Conservation (phyloP, 2,113 vertebrate species). For the Garra rufa region DNA sequence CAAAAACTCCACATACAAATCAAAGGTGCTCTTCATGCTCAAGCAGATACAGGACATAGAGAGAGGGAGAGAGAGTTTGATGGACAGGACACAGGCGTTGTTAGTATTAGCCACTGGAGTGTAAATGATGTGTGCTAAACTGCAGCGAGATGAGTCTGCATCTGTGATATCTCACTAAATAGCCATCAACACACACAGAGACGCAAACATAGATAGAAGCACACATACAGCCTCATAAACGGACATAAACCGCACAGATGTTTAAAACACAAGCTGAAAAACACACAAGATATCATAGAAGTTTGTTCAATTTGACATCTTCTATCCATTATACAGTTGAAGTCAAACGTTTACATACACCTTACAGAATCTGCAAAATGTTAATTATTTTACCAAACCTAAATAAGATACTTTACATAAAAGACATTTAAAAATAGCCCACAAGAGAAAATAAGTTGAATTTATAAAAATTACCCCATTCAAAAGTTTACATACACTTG, state of each 20-base stretch:
- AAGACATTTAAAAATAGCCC: too few species aligned
- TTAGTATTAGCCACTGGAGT: constrained; percentile 42
- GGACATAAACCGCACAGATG: background rate
- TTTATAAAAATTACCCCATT: too few species aligned
- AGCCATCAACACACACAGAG: constrained; percentile 23
- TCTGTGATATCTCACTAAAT: constrained; percentile 42
- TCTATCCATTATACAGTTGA: background rate
- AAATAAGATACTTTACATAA: too few species aligned
- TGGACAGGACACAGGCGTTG: constrained; percentile 26
- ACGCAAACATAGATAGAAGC: background rate
- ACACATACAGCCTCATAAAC: constrained; percentile 16
- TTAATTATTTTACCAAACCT: too few species aligned
- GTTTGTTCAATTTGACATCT: background rate
- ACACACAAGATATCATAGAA: background rate
- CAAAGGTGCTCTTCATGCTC: constrained; percentile 84
- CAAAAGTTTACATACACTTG: too few species aligned
- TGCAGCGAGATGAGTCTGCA: constrained; percentile 35
- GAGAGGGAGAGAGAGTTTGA: constrained; percentile 22
- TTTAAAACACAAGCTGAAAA: background rate
- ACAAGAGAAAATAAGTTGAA: too few species aligned
- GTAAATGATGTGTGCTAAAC: constrained; percentile 28
- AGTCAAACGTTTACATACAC: too few species aligned
- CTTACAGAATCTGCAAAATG: too few species aligned
- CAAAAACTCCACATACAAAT: constrained; percentile 58
- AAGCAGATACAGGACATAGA: constrained; percentile 70